These are phyloP conservation scores for Hermaeophaga mercurialis DNA, from an alignment of 2,888 invertebrate genomes.

Conservation along the genomic window DNA sequence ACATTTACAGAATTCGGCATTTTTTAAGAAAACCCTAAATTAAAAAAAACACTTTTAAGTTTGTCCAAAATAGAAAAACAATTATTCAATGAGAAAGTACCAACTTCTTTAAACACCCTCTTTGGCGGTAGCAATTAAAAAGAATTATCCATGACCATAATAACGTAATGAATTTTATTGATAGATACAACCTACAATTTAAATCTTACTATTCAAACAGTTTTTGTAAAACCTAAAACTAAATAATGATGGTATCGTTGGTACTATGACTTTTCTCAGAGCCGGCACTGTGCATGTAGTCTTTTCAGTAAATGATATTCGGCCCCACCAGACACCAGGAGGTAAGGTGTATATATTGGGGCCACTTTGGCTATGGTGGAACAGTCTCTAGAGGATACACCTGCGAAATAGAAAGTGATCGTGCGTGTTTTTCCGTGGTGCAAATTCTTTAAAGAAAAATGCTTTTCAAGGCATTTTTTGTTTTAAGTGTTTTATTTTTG, in stretches of 20 bases:
- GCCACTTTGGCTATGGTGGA: constrained; percentile 28
- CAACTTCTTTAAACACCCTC: background rate
- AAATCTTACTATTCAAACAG: background rate
- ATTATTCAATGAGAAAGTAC: too few species aligned
- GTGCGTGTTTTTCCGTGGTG: constrained; percentile 3
- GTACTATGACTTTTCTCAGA: background rate
- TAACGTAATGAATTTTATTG: too few species aligned
- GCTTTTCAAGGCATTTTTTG: constrained; percentile 38
- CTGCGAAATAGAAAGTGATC: constrained; percentile 16
- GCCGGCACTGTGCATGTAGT: background rate
- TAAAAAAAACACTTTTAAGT: too few species aligned
- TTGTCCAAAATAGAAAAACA: too few species aligned
- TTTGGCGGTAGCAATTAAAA: background rate
- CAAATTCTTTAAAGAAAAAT: constrained; percentile 25
- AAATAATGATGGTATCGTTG: too few species aligned
- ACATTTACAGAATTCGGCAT: too few species aligned
- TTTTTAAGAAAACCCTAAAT: too few species aligned
- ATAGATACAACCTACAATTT: background rate
- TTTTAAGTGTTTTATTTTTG: constrained; percentile 37
- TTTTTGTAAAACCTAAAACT: too few species aligned
- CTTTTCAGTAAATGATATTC: constrained; percentile 36
- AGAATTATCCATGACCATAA: too few species aligned
- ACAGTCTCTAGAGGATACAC: constrained; percentile 27
- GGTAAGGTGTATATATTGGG: constrained; percentile 40
- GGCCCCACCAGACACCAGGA: constrained; percentile 39